Evolutionary conservation across 92 coral and sea anemone species (phyloP), one percentile per base, ranked within the genome.

Genomic region (Nematostella vectensis): DNA sequence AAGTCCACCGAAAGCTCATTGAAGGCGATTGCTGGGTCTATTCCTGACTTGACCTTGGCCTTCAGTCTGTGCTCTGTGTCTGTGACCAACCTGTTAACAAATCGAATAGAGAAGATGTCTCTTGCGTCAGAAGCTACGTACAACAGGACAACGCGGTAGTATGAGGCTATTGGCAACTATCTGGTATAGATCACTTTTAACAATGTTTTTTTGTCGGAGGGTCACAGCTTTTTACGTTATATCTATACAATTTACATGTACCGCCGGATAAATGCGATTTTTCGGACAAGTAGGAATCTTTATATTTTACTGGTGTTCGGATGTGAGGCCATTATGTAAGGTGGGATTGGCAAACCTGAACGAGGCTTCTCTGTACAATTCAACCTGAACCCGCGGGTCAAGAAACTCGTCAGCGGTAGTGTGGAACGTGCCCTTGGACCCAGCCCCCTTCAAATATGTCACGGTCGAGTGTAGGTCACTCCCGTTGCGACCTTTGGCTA

Each of bases 11-110:
- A 91, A 16, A 67, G 45, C 21, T 62, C 71, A 71, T 91, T 91
- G 95, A 88, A 75, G 28, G 95, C 88, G 18, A 70, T 91, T 37
- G 65, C 63, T 15, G 80, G 44, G 47, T 79, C 85, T 82, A 78
- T 65, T 57, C 91, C 95, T 21, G 70, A 70, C 31, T 69, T 57
- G 31, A 69, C 69, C 61, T 76, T 87, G 19, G 48, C 48, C 49
- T 91, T 82, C 31, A 91, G 27, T 48, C 55, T 78, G 29, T 69
- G 71, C 12, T 80, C 88, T 33, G 65, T 85, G 30, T 42, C 26
- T 13, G 2, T 52, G 12, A 79, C 68, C 72, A 85, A 57, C 29
- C 97, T 89, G 54, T 1, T 26, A 38, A 55, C 43, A 31, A 3
- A 13, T 9, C 3, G 22, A 18, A 17, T 29, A n/a, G 38, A 17